phyloP scores from a whole-genome alignment of 2,797 vertebrate genomes.

The Acanthis flammea region DNA sequence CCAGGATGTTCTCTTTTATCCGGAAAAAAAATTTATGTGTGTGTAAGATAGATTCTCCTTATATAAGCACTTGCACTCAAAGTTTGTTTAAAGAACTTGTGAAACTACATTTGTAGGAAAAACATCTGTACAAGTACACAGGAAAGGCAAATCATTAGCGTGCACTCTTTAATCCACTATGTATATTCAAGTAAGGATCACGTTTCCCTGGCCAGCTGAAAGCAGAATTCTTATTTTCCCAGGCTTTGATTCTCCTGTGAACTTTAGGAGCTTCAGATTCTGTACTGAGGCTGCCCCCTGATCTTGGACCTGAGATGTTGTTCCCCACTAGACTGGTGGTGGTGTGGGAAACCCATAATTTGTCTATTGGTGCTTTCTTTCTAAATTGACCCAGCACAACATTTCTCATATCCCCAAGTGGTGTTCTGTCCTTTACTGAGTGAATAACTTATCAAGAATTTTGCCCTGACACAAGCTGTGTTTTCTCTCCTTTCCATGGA shows the following conservation, averaged over 20 bases:
- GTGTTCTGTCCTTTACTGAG: not conserved
- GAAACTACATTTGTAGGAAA: not conserved
- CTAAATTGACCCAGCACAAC: not conserved
- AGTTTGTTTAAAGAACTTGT: not conserved
- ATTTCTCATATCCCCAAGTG: not conserved
- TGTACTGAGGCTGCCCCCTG: not conserved
- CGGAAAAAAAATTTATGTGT: not conserved
- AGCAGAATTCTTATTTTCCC: not conserved
- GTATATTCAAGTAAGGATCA: not conserved
- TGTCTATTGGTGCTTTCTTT: not conserved
- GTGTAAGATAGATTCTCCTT: not conserved
- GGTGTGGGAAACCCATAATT: not conserved
- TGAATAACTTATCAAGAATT: not conserved
- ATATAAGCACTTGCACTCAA: not conserved
- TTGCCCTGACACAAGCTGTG: not conserved
- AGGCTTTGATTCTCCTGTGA: not conserved
- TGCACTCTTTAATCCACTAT: not conserved
- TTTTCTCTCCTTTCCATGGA: rapidly evolving
- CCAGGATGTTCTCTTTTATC: not conserved
- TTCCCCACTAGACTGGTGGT: not conserved
- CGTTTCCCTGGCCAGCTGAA: not conserved
- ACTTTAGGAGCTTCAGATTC: not conserved
- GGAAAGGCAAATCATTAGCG: not conserved
- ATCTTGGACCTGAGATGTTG: not conserved
- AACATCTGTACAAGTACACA: not conserved